These are phyloP conservation scores for Hydrotaea diabolus DNA, from an alignment of 2,888 invertebrate genomes.

Conservation along the genomic window DNA sequence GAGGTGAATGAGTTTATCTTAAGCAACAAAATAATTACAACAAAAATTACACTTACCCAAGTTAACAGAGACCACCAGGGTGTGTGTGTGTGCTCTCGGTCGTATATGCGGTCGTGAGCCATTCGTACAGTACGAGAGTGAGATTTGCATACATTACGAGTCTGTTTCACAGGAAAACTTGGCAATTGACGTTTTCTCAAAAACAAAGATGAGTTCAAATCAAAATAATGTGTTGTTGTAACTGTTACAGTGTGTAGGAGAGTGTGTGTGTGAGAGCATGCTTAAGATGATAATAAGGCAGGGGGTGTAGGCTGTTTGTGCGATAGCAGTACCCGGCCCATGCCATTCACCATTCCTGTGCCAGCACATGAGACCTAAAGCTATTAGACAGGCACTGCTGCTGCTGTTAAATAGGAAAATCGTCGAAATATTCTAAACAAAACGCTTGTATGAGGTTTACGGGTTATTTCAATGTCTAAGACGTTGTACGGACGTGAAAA, in stretches of 20 bases:
- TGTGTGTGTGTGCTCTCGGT: neutral
- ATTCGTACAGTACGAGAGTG: slow-evolving; percentile 10
- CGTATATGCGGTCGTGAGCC: slow-evolving; percentile 15
- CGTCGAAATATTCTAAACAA: slow-evolving; percentile 4
- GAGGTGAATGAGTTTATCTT: slow-evolving; percentile 51
- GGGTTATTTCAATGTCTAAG: slow-evolving; percentile 32
- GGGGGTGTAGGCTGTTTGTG: neutral
- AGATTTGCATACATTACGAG: slow-evolving; percentile 25
- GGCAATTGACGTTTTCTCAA: slow-evolving; percentile 43
- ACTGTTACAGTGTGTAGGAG: too few species aligned
- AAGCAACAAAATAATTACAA: slow-evolving; percentile 50
- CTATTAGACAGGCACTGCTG: slow-evolving; percentile 22
- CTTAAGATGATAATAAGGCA: slow-evolving; percentile 11
- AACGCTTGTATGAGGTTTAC: neutral
- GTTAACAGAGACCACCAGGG: neutral
- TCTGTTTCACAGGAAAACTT: slow-evolving; percentile 23
- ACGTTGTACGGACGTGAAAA: neutral
- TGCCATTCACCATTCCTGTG: neutral
- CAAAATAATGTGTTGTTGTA: slow-evolving; percentile 16
- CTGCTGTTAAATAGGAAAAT: slow-evolving; percentile 22
- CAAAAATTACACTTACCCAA: slow-evolving; percentile 37
- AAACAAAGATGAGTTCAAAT: slow-evolving; percentile 24
- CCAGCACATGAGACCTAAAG: slow-evolving; percentile 21
- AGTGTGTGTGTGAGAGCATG: neutral
- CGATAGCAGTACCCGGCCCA: neutral